Evolutionary conservation across 2,888 invertebrate species (phyloP).

Genomic region (Agrotis ipsilon): DNA sequence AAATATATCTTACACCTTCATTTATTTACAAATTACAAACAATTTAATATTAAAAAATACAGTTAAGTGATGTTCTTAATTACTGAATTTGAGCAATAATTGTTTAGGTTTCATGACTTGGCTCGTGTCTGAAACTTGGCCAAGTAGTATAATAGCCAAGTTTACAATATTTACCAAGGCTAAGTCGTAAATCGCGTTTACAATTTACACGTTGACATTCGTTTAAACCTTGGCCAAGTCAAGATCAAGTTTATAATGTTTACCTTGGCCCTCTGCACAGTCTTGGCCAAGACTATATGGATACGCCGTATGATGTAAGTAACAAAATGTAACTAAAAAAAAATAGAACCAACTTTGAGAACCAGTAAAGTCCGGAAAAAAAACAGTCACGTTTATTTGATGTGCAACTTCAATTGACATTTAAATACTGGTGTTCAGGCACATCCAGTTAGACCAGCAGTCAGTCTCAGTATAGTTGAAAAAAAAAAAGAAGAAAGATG

Average conservation of each 20-base stretch:
- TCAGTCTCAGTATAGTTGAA: background rate
- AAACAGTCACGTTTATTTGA: no score
- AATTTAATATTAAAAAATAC: slow-evolving; percentile 74
- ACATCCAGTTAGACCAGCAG: background rate
- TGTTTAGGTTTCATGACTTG: slow-evolving; percentile 47
- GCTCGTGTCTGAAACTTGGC: slow-evolving; percentile 24
- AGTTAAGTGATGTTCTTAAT: slow-evolving; percentile 69
- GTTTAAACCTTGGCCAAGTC: slow-evolving; percentile 26
- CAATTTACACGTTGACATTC: slow-evolving; percentile 34
- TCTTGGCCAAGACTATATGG: slow-evolving; percentile 10
- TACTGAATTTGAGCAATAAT: slow-evolving; percentile 76
- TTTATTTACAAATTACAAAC: slow-evolving; percentile 84
- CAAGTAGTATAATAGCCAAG: slow-evolving; percentile 31
- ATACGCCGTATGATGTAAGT: slow-evolving; percentile 4
- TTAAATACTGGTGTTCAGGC: background rate
- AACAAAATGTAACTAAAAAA: background rate
- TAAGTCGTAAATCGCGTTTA: slow-evolving; percentile 35
- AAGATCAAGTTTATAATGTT: slow-evolving; percentile 24
- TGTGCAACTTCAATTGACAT: no score
- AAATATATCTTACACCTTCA: slow-evolving; percentile 86
- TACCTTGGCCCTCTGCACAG: slow-evolving; percentile 32
- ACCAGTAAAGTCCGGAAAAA: background rate
- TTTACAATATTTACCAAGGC: slow-evolving; percentile 26
- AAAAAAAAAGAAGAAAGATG: background rate
- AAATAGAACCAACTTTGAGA: slow-evolving; percentile 1